Evolutionary conservation across 2,797 vertebrate species (phyloP).

Genomic region (Pseudomugil tenellus): DNA sequence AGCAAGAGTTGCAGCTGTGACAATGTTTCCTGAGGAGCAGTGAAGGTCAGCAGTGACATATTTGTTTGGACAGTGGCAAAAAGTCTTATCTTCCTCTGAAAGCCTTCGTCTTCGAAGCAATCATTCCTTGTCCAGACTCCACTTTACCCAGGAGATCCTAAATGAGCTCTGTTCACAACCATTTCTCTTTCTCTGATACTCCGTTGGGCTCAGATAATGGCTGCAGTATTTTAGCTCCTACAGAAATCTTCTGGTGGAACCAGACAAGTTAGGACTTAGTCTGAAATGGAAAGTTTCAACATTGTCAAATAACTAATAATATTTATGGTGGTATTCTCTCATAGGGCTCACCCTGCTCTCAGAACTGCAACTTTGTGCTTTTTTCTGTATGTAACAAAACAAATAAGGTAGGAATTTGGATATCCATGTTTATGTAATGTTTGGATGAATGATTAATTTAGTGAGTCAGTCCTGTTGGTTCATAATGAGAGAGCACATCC

Average conservation of each 20-base stretch:
- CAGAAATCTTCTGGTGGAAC: not conserved
- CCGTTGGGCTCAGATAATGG: not conserved
- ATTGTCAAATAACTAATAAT: not conserved
- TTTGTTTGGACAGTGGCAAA: not conserved
- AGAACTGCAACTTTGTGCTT: not conserved
- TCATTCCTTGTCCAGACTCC: not conserved
- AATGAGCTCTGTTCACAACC: not conserved
- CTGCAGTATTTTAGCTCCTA: not conserved
- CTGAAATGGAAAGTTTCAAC: not conserved
- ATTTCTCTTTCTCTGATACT: not conserved
- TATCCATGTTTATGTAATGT: no score
- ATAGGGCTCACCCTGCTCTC: not conserved
- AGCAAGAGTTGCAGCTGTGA: not conserved
- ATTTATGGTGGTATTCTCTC: not conserved
- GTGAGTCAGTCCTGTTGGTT: constrained; percentile 24
- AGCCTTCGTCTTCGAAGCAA: not conserved
- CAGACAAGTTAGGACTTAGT: not conserved
- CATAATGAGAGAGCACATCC: not conserved
- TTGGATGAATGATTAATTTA: constrained; percentile 30
- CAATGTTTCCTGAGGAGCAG: not conserved
- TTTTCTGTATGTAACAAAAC: no score
- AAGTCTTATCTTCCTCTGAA: not conserved
- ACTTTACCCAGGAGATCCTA: not conserved
- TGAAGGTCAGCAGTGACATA: no score
- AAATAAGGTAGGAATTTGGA: no score